A percentile compares a stretch with the other conserved stretches of the same genome.
phyloP scores from a whole-genome alignment of 2,113 vertebrate genomes.

The Thermophis baileyi region DNA sequence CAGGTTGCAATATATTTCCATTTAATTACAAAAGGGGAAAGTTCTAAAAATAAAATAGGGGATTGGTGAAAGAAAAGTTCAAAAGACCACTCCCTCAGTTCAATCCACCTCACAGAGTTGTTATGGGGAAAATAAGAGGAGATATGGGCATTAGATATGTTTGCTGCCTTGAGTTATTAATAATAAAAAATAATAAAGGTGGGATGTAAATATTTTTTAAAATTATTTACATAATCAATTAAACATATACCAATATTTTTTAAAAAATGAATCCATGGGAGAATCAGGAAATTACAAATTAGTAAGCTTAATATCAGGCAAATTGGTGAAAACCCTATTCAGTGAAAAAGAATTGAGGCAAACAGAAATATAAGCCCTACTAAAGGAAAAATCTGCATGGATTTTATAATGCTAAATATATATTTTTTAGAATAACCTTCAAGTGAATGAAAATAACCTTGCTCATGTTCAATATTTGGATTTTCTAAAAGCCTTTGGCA shows the following conservation, averaged over 20 bases:
- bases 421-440: not conserved
- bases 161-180: not conserved
- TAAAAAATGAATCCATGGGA: not conserved
- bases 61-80: not conserved
- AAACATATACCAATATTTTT: not conserved
- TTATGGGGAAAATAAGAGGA: not conserved
- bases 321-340: not conserved
- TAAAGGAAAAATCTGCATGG: not conserved
- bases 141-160: not conserved
- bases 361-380: not conserved
- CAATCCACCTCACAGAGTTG: not conserved
- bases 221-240: not conserved
- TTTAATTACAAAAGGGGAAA: not conserved
- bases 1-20: not conserved
- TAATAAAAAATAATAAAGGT: not conserved
- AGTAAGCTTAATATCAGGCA: not conserved
- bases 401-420: not conserved
- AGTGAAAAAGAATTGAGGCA: not conserved
- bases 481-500: not conserved
- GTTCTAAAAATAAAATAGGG: not conserved
- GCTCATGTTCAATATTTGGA: not conserved
- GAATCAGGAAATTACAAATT: not conserved
- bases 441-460: not conserved
- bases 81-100: not conserved
- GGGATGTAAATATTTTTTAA: not conserved